Evolutionary conservation across 1,140 invertebrate genomes (phyloP), one percentile per base, ranked within the genome.

Genomic region (Trissolcus basalis): DNA sequence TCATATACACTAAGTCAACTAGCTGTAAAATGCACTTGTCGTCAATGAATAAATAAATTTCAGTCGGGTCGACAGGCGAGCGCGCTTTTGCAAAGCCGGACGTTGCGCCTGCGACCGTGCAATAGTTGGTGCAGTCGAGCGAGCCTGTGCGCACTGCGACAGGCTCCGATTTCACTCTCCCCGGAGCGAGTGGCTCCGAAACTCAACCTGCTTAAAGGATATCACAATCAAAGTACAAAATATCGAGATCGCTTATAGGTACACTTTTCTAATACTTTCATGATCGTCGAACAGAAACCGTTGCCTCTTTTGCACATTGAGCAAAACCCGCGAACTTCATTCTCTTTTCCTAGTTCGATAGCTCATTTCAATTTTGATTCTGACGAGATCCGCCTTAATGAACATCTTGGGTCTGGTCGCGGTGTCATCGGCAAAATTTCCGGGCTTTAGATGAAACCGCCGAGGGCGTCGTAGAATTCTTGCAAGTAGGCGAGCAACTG

Each of bases 401-500:
- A n/a, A n/a, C n/a, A n/a, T n/a, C n/a, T n/a, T n/a, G n/a, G 10
- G 41, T 36, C 41, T 49, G 14, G 12, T 53, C 16, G 33, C 33
- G 33, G 33, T 35, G 33, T 10, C 5, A 35, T 10, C 10, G 5
- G 33, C 5, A 35, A 35, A 10, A 35, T 35, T 5, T 39, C 1
- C 7, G 7, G 33, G 7, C 5, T 71, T 88, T 89, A 94, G 70
- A 94, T 94, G 82, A 94, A 94, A 83, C 92, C 92, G 65, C 92
- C 93, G 33, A 95, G 91, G 71, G 94, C 94, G 83, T 94, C 93
- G 88, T 96, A 92, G 87, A 97, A 97, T 85, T 96, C 95, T 86
- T 97, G 95, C 55, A 97, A 90, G 85, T 94, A 96, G 27, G 93
- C 92, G 39, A 95, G 90, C 1, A 98, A 90, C 82, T 97, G 95